A percentile compares a stretch with the other conserved stretches of the same genome.
Evolutionary conservation across 2,797 vertebrate genomes (phyloP).

Genomic region (Eupleurogrammus muticus): DNA sequence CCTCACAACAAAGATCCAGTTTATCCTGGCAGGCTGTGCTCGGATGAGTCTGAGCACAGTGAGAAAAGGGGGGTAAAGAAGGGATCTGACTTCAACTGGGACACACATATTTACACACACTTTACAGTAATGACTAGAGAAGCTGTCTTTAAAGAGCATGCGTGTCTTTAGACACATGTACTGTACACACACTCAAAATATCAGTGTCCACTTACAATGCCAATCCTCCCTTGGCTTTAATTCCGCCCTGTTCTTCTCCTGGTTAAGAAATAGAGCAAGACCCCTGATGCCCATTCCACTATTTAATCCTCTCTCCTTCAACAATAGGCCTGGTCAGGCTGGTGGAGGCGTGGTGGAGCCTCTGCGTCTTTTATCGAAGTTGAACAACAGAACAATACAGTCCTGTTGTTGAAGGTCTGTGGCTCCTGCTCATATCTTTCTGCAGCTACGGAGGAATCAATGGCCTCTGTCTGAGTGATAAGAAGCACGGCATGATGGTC

Average conservation of each 20-base stretch:
- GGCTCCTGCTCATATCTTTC: conserved; percentile 51
- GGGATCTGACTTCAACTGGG: conserved; percentile 43
- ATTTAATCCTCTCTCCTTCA: conserved; percentile 66
- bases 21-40: conserved; percentile 54
- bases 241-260: conserved; percentile 41
- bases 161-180: conserved; percentile 10
- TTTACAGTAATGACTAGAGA: neutral
- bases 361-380: conserved; percentile 64
- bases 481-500: conserved; percentile 55
- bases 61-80: conserved; percentile 22
- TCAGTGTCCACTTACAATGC: conserved; percentile 25
- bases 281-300: conserved; percentile 44
- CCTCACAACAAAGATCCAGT: conserved; percentile 24
- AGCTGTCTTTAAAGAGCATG: neutral
- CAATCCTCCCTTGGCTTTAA: conserved; percentile 19
- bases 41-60: conserved; percentile 54
- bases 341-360: conserved; percentile 33
- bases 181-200: conserved; percentile 13
- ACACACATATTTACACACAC: conserved; percentile 7
- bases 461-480: conserved; percentile 60
- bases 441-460: conserved; percentile 56
- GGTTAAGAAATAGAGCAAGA: conserved; percentile 62
- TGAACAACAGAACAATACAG: conserved; percentile 55
- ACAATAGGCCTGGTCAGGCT: conserved; percentile 67
- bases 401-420: conserved; percentile 38